A percentile compares a stretch with the other conserved stretches of the same genome.
Evolutionary conservation across 1,140 invertebrate genomes (phyloP).

Genomic region (Heterodera schachtii): DNA sequence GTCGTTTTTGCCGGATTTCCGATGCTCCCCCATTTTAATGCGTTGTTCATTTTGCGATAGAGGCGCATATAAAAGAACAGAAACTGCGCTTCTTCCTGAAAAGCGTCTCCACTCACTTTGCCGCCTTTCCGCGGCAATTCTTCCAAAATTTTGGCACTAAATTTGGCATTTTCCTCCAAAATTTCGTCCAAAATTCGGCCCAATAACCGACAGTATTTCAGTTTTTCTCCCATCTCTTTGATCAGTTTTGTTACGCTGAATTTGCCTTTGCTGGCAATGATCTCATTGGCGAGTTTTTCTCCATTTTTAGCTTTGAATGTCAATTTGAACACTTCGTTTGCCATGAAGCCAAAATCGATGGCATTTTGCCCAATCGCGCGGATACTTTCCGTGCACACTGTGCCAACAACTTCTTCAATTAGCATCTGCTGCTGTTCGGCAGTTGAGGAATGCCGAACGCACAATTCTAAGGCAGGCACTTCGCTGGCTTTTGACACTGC

Average conservation of each 20-base stretch:
- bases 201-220: background rate
- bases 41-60: background rate
- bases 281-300: background rate
- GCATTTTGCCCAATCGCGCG: background rate
- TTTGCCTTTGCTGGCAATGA: background rate
- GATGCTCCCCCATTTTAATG: background rate
- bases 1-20: background rate
- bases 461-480: background rate
- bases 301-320: background rate
- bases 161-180: background rate
- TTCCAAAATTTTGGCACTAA: background rate
- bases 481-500: background rate
- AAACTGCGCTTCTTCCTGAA: background rate
- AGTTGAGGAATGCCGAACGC: background rate
- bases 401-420: background rate
- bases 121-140: background rate
- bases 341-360: background rate
- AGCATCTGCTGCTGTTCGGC: background rate
- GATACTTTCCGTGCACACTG: background rate
- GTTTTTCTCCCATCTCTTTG: background rate
- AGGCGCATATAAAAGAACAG: background rate
- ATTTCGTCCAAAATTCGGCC: background rate
- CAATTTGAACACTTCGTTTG: background rate
- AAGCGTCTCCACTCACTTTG: background rate
- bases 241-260: background rate